Base-by-base conservation (phyloP, 2,113 vertebrate species). In the Bagarius yarrelli region DNA sequence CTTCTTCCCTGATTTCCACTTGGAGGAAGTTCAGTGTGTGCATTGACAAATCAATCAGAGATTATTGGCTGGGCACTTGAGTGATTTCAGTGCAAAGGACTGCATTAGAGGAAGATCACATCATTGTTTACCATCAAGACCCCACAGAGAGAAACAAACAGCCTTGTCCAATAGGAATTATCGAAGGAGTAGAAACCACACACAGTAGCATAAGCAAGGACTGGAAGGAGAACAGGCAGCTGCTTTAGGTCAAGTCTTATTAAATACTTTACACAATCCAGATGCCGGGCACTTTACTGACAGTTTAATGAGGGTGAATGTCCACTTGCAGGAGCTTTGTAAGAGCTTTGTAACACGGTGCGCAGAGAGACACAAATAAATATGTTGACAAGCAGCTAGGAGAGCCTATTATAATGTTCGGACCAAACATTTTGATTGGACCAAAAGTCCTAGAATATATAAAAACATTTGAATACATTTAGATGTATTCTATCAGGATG, bases 11-110 rank as follows among this genome's bases (percentile, higher is more conserved):
- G 53, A 52, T 59, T 66, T 63, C 25, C 23, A 25, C 64, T 70
- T 18, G 18, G 12, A 6, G 18, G 40, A 79, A 53, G 71, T 67
- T 40, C 47, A 2, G 60, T 27, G 40, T 15, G 32, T 36, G 40
- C 57, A 80, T 79, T 57, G 77, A 85, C 78, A 83, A 74, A 84
- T 63, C 59, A 74, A 86, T 86, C 71, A 66, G 76, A 81, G 61
- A 76, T 40, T 66, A 83, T 81, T 83, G 76, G 76, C 66, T 59
- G 71, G 40, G 53, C 55, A 59, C 78, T 86, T 71, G 82, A 84
- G 83, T 79, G 81, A 82, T 84, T 82, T 82, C 57, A 84, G 66
- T 74, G 69, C 56, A 59, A 14, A 19, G 64, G 69, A 81, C 76
- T 2, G 55, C 77, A 73, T 60, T 36, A 84, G 86, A 82, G 61